Percentiles rank a stretch among this genome's conserved stretches.
Conservation (phyloP, 92 coral and sea anemone genomes). For the Palythoa grandiflora region DNA sequence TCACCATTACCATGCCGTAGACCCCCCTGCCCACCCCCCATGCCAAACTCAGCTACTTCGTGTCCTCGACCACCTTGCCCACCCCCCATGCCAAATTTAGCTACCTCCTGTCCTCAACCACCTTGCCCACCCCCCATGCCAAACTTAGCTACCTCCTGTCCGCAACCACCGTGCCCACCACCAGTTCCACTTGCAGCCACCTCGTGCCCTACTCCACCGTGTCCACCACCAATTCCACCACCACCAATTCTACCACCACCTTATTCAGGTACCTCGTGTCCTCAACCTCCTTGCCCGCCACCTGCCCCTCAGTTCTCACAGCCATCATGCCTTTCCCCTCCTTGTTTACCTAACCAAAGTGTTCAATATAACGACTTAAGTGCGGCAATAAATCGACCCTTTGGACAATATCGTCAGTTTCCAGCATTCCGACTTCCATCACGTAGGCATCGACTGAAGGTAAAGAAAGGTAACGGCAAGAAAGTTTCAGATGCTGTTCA, state of each 20-base stretch:
- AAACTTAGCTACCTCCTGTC: neutral
- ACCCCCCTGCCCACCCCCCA: neutral
- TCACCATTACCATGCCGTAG: constrained; percentile 4
- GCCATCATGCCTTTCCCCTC: constrained; percentile 21
- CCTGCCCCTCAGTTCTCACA: neutral
- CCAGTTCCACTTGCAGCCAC: neutral
- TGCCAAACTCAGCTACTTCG: neutral
- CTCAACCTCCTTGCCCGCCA: constrained; percentile 22
- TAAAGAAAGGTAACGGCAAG: neutral
- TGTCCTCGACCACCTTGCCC: constrained; percentile 16
- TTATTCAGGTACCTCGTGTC: neutral
- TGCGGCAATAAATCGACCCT: neutral
- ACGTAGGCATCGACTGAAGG: constrained; percentile 37
- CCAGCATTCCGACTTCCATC: constrained; percentile 18
- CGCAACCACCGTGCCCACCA: constrained; percentile 2
- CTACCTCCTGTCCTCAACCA: neutral
- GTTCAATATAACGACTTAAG: neutral
- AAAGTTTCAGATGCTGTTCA: neutral
- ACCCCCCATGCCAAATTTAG: neutral
- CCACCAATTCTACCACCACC: neutral
- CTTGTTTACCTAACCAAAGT: neutral
- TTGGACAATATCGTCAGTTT: neutral
- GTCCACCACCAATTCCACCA: constrained; percentile 8
- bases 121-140: constrained; percentile 1
- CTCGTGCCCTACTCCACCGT: constrained; percentile 26